Evolutionary conservation across 35 echinoderm and acorn worm species (phyloP), one percentile per base, ranked within the genome.

Genomic region (Strongylocentrotus purpuratus): DNA sequence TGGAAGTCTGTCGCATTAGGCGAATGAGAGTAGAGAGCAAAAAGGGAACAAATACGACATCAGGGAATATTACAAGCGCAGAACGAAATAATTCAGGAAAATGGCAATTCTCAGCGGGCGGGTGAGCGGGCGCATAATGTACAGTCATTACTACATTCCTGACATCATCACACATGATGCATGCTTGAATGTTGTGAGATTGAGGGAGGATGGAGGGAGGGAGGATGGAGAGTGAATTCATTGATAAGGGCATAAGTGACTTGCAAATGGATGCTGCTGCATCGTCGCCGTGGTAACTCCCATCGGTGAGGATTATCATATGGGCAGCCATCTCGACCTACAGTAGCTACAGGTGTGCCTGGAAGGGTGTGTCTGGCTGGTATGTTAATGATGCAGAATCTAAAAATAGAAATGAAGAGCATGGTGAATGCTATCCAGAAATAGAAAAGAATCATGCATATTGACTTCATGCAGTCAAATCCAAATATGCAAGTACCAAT

Each of bases 111-210:
- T 71, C 61, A 71, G 61, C 61, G 28, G 65, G 65, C 22, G 28
- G 20, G 20, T 2, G 25, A 25, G 61, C 22, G 61, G 6, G 65
- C 2, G 18, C 61, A 71, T 71, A 78, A 78, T 78, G 20, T 78
- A 78, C 25, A 78, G 65, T 78, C 65, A 78, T 78, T 15, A 78
- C 65, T 18, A 78, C 65, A 78, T 78, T 78, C 65, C 20, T 78
- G 65, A 78, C 65, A 78, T 78, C 65, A 78, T 78, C 65, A 78
- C 65, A 78, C n/a, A 78, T 78, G 65, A 78, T 78, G 65, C 65
- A 78, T 78, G 65, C 65, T 8, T 78, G 65, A 8, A 78, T 78
- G 65, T 78, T 78, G 25, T 78, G 20, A 78, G 65, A 28, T 78
- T 22, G 7, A 78, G 65, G 65, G 0, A 78, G 50, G 50, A 78